Percentiles rank a stretch among this genome's conserved stretches.
phyloP scores from a whole-genome alignment of 2,113 vertebrate species.

The Anser brachyrhynchus region DNA sequence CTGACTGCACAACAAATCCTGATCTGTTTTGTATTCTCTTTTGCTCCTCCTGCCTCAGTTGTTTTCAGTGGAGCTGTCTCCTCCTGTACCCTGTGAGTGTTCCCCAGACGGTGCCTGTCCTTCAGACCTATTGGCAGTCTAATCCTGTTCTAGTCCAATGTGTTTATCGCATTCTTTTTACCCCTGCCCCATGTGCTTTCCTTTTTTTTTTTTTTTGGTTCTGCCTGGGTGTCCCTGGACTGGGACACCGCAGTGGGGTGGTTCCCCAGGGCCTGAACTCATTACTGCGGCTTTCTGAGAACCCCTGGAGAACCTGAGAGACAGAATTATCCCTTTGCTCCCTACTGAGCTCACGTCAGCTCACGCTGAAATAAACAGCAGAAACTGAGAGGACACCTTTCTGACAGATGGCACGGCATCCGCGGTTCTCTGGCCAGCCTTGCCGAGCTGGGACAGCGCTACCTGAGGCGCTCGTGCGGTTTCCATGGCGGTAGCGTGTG shows the following conservation, averaged over 20 bases:
- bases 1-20: background rate
- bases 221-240: background rate
- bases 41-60: background rate
- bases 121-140: background rate
- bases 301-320: background rate
- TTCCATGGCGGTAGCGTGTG: background rate
- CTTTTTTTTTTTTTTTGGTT: background rate
- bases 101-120: background rate
- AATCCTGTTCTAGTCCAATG: background rate
- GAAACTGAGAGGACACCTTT: background rate
- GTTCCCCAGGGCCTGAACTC: background rate
- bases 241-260: background rate
- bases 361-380: background rate
- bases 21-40: background rate
- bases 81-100: background rate
- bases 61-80: background rate
- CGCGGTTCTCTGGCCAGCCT: background rate
- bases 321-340: background rate
- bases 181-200: background rate
- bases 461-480: background rate
- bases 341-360: background rate
- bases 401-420: conserved; percentile 8
- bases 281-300: background rate
- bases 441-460: background rate
- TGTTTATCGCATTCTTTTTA: background rate